Percentiles rank a stretch among this genome's conserved stretches.
Evolutionary conservation across 2,888 invertebrate genomes (phyloP).

Genomic region (Pyralis farinalis): DNA sequence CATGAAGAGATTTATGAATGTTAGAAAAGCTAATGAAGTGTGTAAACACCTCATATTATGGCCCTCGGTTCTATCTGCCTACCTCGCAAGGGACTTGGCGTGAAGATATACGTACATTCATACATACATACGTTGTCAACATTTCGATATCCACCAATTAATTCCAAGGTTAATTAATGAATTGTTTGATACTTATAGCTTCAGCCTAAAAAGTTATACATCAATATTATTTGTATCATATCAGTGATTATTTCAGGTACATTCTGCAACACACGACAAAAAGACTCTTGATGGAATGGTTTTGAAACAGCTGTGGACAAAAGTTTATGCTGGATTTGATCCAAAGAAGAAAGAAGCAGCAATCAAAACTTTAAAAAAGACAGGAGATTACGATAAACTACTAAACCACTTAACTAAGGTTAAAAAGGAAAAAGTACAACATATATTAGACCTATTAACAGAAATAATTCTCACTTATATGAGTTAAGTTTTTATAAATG

Average conservation of each 20-base stretch:
- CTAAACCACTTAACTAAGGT: conserved; percentile 43
- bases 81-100: too few species aligned
- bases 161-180: too few species aligned
- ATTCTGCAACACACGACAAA: conserved; percentile 33
- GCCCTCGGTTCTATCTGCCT: too few species aligned
- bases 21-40: too few species aligned
- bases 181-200: too few species aligned
- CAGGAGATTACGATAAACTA: conserved; percentile 53
- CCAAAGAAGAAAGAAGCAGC: conserved; percentile 47
- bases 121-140: too few species aligned
- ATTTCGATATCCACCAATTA: too few species aligned
- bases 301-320: conserved; percentile 60
- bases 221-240: too few species aligned
- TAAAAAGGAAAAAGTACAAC: conserved; percentile 49
- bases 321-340: conserved; percentile 50
- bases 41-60: too few species aligned
- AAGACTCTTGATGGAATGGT: conserved; percentile 62
- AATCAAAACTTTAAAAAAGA: conserved; percentile 44
- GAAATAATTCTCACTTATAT: conserved; percentile 55
- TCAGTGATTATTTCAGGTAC: conserved; percentile 42
- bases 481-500: conserved; percentile 15
- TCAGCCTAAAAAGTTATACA: too few species aligned
- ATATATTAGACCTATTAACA: conserved; percentile 44
- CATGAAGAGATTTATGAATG: too few species aligned
- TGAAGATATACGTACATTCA: too few species aligned